Evolutionary conservation across 2,113 vertebrate species (phyloP), one percentile per base, ranked within the genome.

Genomic region (Rissa tridactyla): DNA sequence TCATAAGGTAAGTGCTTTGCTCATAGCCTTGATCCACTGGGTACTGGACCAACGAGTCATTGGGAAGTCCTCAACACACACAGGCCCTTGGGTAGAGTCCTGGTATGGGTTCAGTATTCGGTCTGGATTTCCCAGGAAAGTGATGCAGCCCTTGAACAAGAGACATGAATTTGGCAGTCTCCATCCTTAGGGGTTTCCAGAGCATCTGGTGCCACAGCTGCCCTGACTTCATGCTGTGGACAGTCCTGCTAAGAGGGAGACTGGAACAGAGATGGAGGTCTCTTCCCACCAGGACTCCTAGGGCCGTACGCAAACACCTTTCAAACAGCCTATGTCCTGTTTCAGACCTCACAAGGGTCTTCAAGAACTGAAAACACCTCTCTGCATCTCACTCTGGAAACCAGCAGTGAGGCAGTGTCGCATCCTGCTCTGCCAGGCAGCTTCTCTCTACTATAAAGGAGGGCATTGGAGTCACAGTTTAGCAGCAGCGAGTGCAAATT

Each of bases 141-240:
- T 64, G n/a, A 14, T 82, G 29, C 32, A 85, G 78, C 13, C 69
- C 11, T 87, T 64, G n/a, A n/a, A 47, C 14, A 47, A 18, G 29
- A 57, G 36, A 36, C 30, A 29, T 3, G 26, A 40, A 57, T 58
- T 29, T 64, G 29, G 5, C 32, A 75, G 27, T 42, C 26, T 47
- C 21, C 20, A 55, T 44, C 32, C 13, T 21, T 17, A 29, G 14
- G 11, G 3, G 2, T n/a, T 82, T 77, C 62, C 62, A 77, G 76
- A 80, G 13, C 18, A 15, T 9, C 29, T 2, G 13, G 52, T 29
- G 32, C 51, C 16, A 46, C 20, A 86, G 72, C 15, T 1, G 0
- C 10, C 23, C 36, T 30, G n/a, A 62, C 7, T 23, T 84, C 0
- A 0, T 22, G 51, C 46, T 55, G 57, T 17, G 15, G 51, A 34